Evolutionary conservation across 2,888 invertebrate genomes (phyloP).

Genomic region (Phymatocera aterrima): DNA sequence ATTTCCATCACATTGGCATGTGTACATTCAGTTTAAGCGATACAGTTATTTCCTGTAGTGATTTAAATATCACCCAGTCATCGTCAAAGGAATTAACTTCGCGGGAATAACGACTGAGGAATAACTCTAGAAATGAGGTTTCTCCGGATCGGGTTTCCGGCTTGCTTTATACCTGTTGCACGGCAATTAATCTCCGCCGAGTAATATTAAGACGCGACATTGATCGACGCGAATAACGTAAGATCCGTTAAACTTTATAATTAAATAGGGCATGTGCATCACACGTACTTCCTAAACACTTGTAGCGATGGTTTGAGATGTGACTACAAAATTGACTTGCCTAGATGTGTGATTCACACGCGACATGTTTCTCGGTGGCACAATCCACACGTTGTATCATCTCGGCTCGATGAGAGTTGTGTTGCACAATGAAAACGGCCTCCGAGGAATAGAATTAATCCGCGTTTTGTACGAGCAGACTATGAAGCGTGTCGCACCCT

Average conservation of each 20-base stretch:
- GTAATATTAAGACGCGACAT: slow-evolving; percentile 23
- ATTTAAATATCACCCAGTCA: slow-evolving; percentile 21
- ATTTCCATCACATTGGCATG: background rate
- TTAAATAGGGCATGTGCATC: background rate
- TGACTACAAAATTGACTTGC: slow-evolving; percentile 9
- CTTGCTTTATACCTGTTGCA: slow-evolving; percentile 36
- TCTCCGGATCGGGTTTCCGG: slow-evolving; percentile 8
- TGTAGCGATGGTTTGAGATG: background rate
- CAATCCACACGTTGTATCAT: background rate
- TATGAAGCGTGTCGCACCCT: slow-evolving; percentile 51
- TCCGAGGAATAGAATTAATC: slow-evolving; percentile 49
- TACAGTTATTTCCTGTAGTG: background rate
- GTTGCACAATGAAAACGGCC: slow-evolving; percentile 36
- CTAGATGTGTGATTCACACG: slow-evolving; percentile 18
- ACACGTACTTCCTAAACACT: background rate
- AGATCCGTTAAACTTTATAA: slow-evolving; percentile 26
- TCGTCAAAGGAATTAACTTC: slow-evolving; percentile 6
- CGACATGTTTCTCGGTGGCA: slow-evolving; percentile 5
- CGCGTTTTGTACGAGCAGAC: slow-evolving; percentile 50
- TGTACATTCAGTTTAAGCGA: background rate
- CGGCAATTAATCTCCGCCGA: slow-evolving; percentile 31
- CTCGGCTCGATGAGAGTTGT: slow-evolving; percentile 16
- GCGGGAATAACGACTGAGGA: background rate
- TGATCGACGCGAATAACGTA: slow-evolving; percentile 34
- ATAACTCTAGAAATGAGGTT: background rate